Conservation (phyloP, 2,113 vertebrate genomes). For the Nibea coibor region DNA sequence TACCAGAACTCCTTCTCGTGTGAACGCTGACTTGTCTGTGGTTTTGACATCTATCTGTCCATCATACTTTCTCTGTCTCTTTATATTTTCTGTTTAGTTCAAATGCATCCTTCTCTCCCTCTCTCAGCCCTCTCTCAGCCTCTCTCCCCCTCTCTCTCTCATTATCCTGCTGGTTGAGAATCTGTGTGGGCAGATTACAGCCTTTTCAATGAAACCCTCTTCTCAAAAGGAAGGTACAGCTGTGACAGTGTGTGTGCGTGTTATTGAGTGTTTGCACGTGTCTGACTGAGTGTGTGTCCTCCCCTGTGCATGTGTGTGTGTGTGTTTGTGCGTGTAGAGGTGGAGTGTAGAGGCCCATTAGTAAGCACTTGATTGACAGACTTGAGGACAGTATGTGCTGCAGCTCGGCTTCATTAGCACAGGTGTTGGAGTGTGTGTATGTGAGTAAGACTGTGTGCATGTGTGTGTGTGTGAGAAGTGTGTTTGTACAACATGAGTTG, state of each 20-base stretch:
- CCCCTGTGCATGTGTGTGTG: conserved; percentile 10
- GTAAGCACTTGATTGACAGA: conserved; percentile 60
- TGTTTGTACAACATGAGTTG: conserved; percentile 23
- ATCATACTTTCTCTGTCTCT: not conserved
- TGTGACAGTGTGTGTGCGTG: conserved; percentile 31
- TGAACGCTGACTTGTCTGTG: too few relatives aligned
- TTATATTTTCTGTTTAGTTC: not conserved
- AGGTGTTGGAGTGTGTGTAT: conserved; percentile 41
- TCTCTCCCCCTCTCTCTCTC: not conserved
- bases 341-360: conserved; percentile 43
- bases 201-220: conserved; percentile 46
- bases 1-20: too few relatives aligned
- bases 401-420: conserved; percentile 57
- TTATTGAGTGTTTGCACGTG: conserved; percentile 28
- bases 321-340: conserved; percentile 4
- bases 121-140: too few relatives aligned
- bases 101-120: not conserved
- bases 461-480: conserved; percentile 22
- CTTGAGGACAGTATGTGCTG: conserved; percentile 50
- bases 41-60: not conserved
- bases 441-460: conserved; percentile 9
- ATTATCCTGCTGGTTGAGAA: conserved; percentile 38
- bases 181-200: conserved; percentile 55
- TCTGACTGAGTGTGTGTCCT: not conserved
- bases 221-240: conserved; percentile 58